Conservation (phyloP, 2,113 vertebrate species). For the Gopherus evgoodei region DNA sequence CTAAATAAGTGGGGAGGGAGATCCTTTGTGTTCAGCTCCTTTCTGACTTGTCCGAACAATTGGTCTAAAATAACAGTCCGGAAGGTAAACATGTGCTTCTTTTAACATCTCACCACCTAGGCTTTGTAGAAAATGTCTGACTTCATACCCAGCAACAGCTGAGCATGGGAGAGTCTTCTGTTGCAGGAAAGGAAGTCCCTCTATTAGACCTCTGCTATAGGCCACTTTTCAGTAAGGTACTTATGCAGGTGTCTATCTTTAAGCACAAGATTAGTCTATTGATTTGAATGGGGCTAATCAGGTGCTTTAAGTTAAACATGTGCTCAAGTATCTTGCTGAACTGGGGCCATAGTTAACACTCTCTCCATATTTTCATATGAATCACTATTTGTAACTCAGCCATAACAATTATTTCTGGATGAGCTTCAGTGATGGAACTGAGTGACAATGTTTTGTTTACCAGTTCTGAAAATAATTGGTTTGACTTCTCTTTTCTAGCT, state of each 20-base stretch:
- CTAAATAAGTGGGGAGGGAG: not conserved
- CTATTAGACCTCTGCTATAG: not conserved
- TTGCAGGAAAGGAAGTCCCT: conserved; percentile 37
- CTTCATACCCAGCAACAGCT: conserved; percentile 31
- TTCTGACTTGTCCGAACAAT: conserved; percentile 8
- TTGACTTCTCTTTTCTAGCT: not conserved
- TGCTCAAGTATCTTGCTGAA: not conserved
- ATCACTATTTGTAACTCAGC: not conserved
- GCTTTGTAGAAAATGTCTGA: conserved; percentile 23
- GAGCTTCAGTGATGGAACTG: not conserved
- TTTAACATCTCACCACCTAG: not conserved
- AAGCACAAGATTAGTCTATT: conserved; percentile 39
- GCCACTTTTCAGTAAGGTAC: conserved; percentile 15
- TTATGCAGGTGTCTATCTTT: not conserved
- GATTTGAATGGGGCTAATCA: not conserved
- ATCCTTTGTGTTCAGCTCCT: not conserved
- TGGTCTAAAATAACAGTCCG: conserved; percentile 36
- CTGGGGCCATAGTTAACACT: not conserved
- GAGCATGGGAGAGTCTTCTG: not conserved
- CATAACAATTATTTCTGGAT: not conserved
- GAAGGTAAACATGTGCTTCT: conserved; percentile 27
- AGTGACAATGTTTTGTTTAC: not conserved
- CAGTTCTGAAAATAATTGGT: not conserved
- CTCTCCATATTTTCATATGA: conserved; percentile 14
- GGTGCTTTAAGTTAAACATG: not conserved